Base-by-base conservation (phyloP, 2,113 vertebrate species). In the Tragelaphus scriptus region DNA sequence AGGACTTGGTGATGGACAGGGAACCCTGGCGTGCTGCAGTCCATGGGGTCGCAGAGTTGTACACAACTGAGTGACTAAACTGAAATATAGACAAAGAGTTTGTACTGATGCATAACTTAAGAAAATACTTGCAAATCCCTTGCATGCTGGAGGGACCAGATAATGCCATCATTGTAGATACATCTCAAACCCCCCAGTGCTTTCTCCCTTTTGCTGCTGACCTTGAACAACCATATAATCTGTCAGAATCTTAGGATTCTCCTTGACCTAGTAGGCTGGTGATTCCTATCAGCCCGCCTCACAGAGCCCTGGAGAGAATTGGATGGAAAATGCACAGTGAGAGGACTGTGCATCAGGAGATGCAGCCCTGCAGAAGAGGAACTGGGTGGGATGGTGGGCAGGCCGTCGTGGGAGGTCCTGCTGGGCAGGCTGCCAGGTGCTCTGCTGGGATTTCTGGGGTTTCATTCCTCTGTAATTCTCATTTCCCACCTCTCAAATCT, bases 101-200 rank as follows among this genome's bases (percentile, higher is more conserved):
- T 94, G 92, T 49, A 36, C 56, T n/a, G 88, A 90, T 80, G 96
- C 85, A 96, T 97, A 96, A 96, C 36, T 98, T 96, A 96, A 85
- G 96, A 96, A 98, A 96, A 97, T 91, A 10, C 68, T 84, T 90
- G 95, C 88, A 96, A 94, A 97, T 92, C 90, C 28, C 56, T 90
- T 5, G 40, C 84, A 85, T 85, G 26, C 47, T 28, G 17, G 75
- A 51, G 82, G 28, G 36, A 47, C 44, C 21, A 2, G 40, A 47
- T 19, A 9, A 51, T 11, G 30, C 23, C 28, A 12, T 21, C n/a
- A 0, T 44, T 7, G 13, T n/a, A 36, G 61, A 51, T 85, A 49
- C 17, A 2, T 49, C 53, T 55, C 5, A 19, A 9, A 10, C 21
- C 47, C 53, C 53, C 15, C 12, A n/a, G 2, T 5, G 40, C 17